Conservation (phyloP, 2,888 invertebrate genomes). For the Calameuta idolon region DNA sequence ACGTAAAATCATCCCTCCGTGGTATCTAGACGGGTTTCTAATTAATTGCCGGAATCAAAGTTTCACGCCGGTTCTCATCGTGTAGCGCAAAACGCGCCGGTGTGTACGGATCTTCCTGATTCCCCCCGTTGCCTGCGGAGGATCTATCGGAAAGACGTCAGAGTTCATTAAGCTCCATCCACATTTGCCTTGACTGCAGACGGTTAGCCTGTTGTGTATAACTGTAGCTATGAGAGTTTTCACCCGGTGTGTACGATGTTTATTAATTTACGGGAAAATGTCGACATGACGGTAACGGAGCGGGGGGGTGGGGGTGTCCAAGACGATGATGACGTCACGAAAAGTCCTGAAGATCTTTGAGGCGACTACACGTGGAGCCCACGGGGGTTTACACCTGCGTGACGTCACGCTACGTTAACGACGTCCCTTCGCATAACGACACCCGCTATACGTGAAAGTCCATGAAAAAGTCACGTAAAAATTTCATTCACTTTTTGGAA, state of each 20-base stretch:
- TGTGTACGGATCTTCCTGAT: not conserved
- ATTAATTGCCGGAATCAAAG: not conserved
- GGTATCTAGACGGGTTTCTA: not conserved
- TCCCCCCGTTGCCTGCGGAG: not conserved
- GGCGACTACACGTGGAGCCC: slow-evolving; percentile 29
- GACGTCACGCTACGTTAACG: slow-evolving; percentile 51
- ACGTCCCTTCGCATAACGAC: slow-evolving; percentile 43
- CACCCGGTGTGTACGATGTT: too few relatives aligned
- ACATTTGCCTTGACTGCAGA: not conserved
- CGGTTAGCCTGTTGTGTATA: not conserved
- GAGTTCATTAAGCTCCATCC: not conserved
- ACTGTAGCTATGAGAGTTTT: not conserved
- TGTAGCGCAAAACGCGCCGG: not conserved
- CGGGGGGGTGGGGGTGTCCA: not conserved
- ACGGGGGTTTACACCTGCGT: slow-evolving; percentile 47
- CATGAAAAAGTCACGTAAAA: slow-evolving; percentile 26
- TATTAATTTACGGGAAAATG: not conserved
- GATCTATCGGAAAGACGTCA: not conserved
- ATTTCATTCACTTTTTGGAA: not conserved
- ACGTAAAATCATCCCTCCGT: not conserved
- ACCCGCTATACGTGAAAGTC: slow-evolving; percentile 13
- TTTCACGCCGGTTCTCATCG: not conserved
- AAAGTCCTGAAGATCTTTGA: not conserved
- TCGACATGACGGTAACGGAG: not conserved
- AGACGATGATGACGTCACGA: not conserved